phyloP scores from a whole-genome alignment of 2,797 vertebrate species.

The Alauda arvensis region DNA sequence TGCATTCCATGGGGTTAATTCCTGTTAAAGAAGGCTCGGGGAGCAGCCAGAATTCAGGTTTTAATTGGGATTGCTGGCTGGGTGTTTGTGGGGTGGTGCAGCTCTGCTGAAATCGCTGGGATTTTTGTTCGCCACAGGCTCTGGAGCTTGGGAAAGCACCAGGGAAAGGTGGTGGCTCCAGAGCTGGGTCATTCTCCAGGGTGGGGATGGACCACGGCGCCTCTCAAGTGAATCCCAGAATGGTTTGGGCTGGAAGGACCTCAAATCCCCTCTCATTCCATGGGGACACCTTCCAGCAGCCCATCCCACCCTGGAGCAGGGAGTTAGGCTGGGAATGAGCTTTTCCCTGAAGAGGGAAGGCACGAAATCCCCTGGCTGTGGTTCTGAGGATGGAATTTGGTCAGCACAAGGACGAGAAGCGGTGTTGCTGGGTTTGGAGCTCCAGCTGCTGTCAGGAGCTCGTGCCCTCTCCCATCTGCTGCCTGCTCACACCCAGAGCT shows the following conservation, averaged over 20 bases:
- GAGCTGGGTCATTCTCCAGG: not conserved
- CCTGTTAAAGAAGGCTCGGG: rapidly evolving
- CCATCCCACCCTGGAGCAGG: rapidly evolving
- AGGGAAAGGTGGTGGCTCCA: rapidly evolving
- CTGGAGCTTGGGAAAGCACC: not conserved
- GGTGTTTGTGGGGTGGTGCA: not conserved
- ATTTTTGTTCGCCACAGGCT: not conserved
- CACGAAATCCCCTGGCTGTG: rapidly evolving
- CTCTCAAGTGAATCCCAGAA: not conserved
- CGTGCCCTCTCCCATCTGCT: not conserved
- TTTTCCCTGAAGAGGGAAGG: not conserved
- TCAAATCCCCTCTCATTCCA: not conserved
- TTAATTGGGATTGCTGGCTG: not conserved
- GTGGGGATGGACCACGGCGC: rapidly evolving
- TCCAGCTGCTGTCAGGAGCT: not conserved
- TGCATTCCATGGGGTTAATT: rapidly evolving
- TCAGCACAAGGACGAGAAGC: not conserved
- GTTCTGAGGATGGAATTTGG: not conserved
- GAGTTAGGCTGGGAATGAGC: not conserved
- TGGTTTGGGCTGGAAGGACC: not conserved
- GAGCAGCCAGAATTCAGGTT: not conserved
- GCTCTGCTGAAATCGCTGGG: not conserved
- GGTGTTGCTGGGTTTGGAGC: rapidly evolving
- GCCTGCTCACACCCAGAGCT: not conserved
- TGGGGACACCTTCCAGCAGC: not conserved